A percentile compares a stretch with the other conserved stretches of the same genome.
Conservation (phyloP, 2,113 vertebrate species). For the Plecotus auritus region DNA sequence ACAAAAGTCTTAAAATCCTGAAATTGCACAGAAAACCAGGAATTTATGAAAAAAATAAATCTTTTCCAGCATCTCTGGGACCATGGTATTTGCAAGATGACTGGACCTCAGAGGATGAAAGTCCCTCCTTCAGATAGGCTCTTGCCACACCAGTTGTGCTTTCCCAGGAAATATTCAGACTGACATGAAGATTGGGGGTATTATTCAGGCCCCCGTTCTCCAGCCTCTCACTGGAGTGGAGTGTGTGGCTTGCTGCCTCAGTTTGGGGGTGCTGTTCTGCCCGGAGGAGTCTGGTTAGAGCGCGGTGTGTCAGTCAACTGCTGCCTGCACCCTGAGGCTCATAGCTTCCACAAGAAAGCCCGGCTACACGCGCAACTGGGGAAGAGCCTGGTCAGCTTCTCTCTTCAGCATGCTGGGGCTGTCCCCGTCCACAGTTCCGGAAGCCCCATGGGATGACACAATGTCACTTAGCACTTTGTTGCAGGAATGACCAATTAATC, state of each 20-base stretch:
- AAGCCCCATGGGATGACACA: background rate
- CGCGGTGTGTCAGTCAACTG: background rate
- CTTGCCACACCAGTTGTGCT: background rate
- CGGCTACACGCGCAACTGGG: slow-evolving; percentile 34
- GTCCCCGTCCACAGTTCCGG: background rate
- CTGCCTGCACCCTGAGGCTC: slow-evolving; percentile 55
- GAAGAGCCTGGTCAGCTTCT: slow-evolving; percentile 57
- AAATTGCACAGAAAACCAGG: background rate
- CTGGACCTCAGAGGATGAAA: background rate
- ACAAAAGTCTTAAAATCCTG: background rate
- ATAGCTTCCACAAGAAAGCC: slow-evolving; percentile 45
- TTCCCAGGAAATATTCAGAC: slow-evolving; percentile 43
- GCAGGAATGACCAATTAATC: background rate
- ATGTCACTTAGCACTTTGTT: background rate
- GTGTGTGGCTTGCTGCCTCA: slow-evolving; percentile 39
- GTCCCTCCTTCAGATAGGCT: background rate
- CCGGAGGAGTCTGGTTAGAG: background rate
- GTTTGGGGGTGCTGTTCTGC: background rate
- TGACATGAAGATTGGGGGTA: slow-evolving; percentile 19
- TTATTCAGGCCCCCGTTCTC: slow-evolving; percentile 42
- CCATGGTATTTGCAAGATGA: background rate
- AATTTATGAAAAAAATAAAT: background rate
- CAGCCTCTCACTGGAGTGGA: slow-evolving; percentile 19
- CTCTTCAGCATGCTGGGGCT: background rate
- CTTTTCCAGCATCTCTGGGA: background rate